These are phyloP conservation scores for Zosterops lateralis DNA, from an alignment of 2,113 vertebrate species.

Conservation along the genomic window DNA sequence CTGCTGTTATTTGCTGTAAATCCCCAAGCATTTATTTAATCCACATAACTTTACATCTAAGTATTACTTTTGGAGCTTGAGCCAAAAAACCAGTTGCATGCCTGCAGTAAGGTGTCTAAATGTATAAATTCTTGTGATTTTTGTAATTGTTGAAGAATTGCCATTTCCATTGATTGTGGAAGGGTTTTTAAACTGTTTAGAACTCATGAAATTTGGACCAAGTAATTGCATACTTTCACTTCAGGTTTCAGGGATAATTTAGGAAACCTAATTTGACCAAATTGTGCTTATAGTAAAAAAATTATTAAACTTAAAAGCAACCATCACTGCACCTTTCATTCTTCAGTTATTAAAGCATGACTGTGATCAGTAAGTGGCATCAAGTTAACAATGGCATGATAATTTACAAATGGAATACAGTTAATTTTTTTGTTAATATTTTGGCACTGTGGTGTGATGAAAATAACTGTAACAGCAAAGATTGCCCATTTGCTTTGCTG, in stretches of 20 bases:
- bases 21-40: neutral
- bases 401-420: neutral
- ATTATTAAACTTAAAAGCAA: neutral
- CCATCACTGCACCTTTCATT: neutral
- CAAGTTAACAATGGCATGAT: neutral
- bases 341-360: neutral
- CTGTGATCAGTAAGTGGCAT: neutral
- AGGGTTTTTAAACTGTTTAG: neutral
- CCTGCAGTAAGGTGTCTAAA: neutral
- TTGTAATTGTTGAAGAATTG: neutral
- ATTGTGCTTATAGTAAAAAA: neutral
- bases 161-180: neutral
- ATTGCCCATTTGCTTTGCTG: neutral
- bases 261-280: neutral
- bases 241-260: neutral
- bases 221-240: neutral
- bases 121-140: rapidly evolving
- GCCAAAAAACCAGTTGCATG: neutral
- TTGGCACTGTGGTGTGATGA: neutral
- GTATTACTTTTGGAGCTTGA: neutral
- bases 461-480: neutral
- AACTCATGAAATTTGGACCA: neutral
- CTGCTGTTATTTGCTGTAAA: neutral
- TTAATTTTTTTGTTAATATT: neutral
- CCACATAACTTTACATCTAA: neutral